Conservation (phyloP, 2,888 invertebrate genomes). For the Acrobasis suavella region DNA sequence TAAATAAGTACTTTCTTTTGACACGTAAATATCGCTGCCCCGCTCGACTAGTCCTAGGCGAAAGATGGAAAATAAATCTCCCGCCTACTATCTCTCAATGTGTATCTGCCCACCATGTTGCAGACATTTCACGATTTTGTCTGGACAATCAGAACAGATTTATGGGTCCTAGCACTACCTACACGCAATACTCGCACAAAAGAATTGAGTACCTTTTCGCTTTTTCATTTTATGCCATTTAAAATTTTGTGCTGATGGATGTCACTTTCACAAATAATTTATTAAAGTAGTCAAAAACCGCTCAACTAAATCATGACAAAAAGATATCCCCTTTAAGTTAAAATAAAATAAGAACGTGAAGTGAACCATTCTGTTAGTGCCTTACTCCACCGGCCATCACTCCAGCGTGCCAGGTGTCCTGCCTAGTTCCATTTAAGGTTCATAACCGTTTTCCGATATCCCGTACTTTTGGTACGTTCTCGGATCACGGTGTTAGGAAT, state of each 20-base stretch:
- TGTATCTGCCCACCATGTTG: conserved; percentile 38
- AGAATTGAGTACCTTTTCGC: conserved; percentile 31
- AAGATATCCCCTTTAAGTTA: too few species aligned
- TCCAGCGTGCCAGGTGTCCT: too few species aligned
- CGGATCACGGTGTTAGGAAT: too few species aligned
- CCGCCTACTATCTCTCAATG: conserved; percentile 59
- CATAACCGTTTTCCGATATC: too few species aligned
- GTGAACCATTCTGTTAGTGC: too few species aligned
- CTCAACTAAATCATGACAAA: too few species aligned
- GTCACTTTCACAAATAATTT: background rate
- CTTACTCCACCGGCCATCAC: too few species aligned
- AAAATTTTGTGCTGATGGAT: background rate
- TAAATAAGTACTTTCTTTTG: conserved; percentile 9
- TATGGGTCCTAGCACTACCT: conserved; percentile 61
- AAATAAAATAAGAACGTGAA: too few species aligned
- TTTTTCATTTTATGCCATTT: conserved; percentile 4
- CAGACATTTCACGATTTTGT: conserved; percentile 61
- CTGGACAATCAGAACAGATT: conserved; percentile 65
- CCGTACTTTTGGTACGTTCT: too few species aligned
- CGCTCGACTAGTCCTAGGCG: conserved; percentile 23
- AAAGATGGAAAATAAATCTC: conserved; percentile 48
- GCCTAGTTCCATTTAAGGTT: too few species aligned
- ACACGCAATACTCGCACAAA: conserved; percentile 52
- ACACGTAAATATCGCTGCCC: conserved; percentile 4
- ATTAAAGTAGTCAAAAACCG: too few species aligned